Base-by-base conservation (phyloP, 2,113 vertebrate species). In the Paraplagusia blochii region DNA sequence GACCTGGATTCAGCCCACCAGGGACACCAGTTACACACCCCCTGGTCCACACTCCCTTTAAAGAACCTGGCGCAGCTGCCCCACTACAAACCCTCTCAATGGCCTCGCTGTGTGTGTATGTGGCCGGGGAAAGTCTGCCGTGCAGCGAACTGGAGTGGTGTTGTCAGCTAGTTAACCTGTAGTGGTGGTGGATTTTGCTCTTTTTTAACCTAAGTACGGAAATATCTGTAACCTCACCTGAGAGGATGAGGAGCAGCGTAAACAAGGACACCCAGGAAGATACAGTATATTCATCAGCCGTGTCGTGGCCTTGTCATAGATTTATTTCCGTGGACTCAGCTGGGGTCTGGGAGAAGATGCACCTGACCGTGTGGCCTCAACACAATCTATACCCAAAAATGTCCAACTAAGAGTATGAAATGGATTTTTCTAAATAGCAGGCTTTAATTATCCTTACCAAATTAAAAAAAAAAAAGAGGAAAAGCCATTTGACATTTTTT, bases 1-100 rank as follows among this genome's bases (percentile, higher is more conserved):
- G 90, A 91, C 88, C 89, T 91, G 89, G 88, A 91, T 91, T 90
- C 79, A 44, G 85, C 86, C 88, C 90, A 89, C 89, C 84, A 85
- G 90, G 90, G 90, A 91, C 88, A 89, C 87, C 90, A 87, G 90
- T 89, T 83, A 85, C 88, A 88, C 82, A 84, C 85, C 86, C 84
- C 86, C 87, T 77, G 79, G 87, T 88, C 88, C 80, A 82, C 77
- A 60, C 80, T 87, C 86, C 85, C 88, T 87, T 90, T 88, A 89
- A 88, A 88, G 84, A 88, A 86, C 85, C 86, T 89, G 88, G 85
- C 82, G 84, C 85, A 85, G 81, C 86, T 90, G 87, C 85, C 84
- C 79, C 78, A 71, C 84, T 72, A 80, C 85, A 85, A 85, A 78
- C 83, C 74, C 73, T 82, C 73, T 79, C 73, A 39, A 71, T 59